Evolutionary conservation across 2,113 vertebrate species (phyloP).

Genomic region (Mesembrinibis cayennensis): DNA sequence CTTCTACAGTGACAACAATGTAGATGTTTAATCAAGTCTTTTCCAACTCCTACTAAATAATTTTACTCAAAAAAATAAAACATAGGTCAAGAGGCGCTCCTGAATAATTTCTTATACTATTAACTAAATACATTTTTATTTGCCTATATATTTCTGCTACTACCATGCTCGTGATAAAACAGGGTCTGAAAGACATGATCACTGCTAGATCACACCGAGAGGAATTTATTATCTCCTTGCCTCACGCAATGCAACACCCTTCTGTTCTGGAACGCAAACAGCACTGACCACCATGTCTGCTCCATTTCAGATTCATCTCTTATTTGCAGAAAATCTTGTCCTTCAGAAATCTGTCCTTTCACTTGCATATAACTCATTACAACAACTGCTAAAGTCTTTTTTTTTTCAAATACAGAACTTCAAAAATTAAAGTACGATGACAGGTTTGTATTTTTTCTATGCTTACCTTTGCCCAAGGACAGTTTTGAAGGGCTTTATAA

Average conservation of each 20-base stretch:
- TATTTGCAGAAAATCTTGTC: not conserved
- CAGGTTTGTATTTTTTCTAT: not conserved
- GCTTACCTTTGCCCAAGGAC: slow-evolving; percentile 95
- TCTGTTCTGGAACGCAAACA: not conserved
- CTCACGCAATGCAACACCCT: not conserved
- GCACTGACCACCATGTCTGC: not conserved
- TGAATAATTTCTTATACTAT: not conserved
- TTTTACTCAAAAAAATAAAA: not conserved
- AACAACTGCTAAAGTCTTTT: not conserved
- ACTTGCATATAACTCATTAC: not conserved
- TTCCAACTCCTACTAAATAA: not conserved
- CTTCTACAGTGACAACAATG: not conserved
- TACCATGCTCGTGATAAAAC: not conserved
- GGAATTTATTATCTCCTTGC: not conserved
- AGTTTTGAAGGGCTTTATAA: slow-evolving; percentile 92
- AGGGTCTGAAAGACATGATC: not conserved
- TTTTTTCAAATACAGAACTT: not conserved
- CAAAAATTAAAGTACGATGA: not conserved
- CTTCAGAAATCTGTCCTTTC: not conserved
- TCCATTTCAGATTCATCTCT: not conserved
- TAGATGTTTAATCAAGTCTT: not conserved
- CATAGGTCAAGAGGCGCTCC: not conserved
- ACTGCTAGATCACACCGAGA: not conserved
- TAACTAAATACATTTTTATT: not conserved
- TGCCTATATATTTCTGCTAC: not conserved